phyloP scores from a whole-genome alignment of 2,888 invertebrate species.

The Brachylomia viminalis region DNA sequence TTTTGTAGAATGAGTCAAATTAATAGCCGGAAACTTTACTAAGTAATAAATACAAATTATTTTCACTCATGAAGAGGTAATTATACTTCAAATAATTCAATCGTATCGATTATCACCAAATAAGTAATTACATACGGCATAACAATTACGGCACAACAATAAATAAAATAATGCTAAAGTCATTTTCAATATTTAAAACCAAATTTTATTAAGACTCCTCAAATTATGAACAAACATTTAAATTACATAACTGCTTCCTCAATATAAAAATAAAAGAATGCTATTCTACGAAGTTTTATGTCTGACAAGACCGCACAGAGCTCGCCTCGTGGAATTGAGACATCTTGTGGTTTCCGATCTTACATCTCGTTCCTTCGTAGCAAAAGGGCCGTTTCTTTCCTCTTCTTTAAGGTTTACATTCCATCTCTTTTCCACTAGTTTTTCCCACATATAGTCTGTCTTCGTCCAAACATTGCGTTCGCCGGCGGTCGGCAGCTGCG shows the following conservation, averaged over 20 bases:
- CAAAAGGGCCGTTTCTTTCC: constrained; percentile 80
- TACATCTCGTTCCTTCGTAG: constrained; percentile 83
- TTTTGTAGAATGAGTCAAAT: constrained; percentile 19
- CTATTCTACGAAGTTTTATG: constrained; percentile 86
- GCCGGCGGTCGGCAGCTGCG: constrained; percentile 88
- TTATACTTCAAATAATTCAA: not conserved
- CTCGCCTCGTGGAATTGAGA: constrained; percentile 90
- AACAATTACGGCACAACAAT: not conserved
- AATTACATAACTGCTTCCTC: constrained; percentile 74
- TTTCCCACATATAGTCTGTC: constrained; percentile 87
- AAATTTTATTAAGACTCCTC: constrained; percentile 46
- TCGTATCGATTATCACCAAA: not conserved
- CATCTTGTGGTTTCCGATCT: constrained; percentile 91
- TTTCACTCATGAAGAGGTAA: constrained; percentile 2
- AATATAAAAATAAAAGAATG: constrained; percentile 81
- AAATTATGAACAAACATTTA: constrained; percentile 70
- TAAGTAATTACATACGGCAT: too few species aligned
- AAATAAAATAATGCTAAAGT: constrained; percentile 20
- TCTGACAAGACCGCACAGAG: constrained; percentile 89
- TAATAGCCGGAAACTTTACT: constrained; percentile 2
- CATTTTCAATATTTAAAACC: constrained; percentile 33
- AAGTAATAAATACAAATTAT: constrained; percentile 6
- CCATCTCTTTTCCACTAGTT: constrained; percentile 84
- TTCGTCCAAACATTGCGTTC: constrained; percentile 89
- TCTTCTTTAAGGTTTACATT: constrained; percentile 84